Evolutionary conservation across 2,113 vertebrate genomes (phyloP).

Genomic region (Prietella phreatophila): DNA sequence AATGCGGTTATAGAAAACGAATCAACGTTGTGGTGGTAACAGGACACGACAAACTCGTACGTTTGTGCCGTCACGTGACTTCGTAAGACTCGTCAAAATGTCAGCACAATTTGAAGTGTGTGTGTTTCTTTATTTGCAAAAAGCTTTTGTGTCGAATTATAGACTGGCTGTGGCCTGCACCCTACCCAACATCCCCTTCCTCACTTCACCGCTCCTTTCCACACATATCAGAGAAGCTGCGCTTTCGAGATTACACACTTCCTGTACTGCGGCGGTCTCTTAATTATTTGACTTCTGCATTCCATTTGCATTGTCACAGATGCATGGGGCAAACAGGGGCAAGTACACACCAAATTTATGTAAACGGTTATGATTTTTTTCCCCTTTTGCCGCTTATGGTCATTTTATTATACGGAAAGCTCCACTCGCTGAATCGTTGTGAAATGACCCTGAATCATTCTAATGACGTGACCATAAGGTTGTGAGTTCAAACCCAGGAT

Average conservation of each 20-base stretch:
- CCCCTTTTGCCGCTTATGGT: too few species aligned
- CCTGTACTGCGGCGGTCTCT: constrained; percentile 72
- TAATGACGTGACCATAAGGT: neutral
- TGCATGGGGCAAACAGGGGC: neutral
- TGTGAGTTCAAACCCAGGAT: neutral
- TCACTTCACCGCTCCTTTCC: constrained; percentile 45
- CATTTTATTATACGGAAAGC: neutral
- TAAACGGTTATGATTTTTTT: neutral
- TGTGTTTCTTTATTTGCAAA: constrained; percentile 41
- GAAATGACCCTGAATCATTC: neutral
- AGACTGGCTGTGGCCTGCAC: constrained; percentile 37
- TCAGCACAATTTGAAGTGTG: neutral
- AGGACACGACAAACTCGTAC: neutral
- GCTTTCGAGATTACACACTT: constrained; percentile 71
- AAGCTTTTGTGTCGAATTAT: constrained; percentile 33
- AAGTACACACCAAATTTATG: neutral
- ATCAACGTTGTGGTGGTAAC: neutral
- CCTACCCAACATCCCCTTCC: constrained; percentile 48
- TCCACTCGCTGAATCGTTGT: neutral
- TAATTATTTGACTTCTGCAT: constrained; percentile 60
- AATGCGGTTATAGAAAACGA: neutral
- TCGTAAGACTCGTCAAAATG: neutral
- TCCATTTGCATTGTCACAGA: neutral
- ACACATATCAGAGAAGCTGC: constrained; percentile 64
- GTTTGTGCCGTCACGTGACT: neutral